These are phyloP conservation scores for Andrena cerasifolii DNA, from an alignment of 1,140 invertebrate genomes.

Conservation along the genomic window DNA sequence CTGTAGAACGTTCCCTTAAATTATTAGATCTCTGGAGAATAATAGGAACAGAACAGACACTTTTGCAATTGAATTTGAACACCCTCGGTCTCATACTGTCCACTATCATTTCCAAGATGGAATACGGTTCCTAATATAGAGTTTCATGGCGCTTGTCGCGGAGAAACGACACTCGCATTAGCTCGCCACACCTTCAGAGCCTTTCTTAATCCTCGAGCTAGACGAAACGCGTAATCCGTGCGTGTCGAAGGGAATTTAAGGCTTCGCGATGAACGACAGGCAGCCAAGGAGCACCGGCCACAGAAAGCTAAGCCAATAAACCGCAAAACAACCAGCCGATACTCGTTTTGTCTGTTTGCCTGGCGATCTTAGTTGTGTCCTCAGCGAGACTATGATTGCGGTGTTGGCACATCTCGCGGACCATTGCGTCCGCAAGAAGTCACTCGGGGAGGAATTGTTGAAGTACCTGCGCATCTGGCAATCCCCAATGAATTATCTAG, in stretches of 20 bases:
- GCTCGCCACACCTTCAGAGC: neutral
- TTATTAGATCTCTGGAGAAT: too few relatives aligned
- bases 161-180: neutral
- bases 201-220: conserved; percentile 1
- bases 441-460: too few relatives aligned
- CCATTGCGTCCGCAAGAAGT: neutral
- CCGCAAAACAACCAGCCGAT: conserved; percentile 11
- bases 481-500: too few relatives aligned
- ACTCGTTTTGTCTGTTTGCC: conserved; percentile 19
- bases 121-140: too few relatives aligned
- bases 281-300: conserved; percentile 9
- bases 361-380: neutral
- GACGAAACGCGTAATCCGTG: conserved; percentile 35
- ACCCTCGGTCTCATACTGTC: too few relatives aligned
- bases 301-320: conserved; percentile 26
- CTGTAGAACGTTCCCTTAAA: too few relatives aligned
- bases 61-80: too few relatives aligned
- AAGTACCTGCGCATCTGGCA: too few relatives aligned
- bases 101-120: too few relatives aligned
- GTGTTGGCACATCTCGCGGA: neutral
- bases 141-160: too few relatives aligned
- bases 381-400: neutral
- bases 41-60: too few relatives aligned
- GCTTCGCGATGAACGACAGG: conserved; percentile 6
- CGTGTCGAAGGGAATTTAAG: conserved; percentile 34